These are phyloP conservation scores for Sander vitreus DNA, from an alignment of 2,113 vertebrate species.

Conservation along the genomic window DNA sequence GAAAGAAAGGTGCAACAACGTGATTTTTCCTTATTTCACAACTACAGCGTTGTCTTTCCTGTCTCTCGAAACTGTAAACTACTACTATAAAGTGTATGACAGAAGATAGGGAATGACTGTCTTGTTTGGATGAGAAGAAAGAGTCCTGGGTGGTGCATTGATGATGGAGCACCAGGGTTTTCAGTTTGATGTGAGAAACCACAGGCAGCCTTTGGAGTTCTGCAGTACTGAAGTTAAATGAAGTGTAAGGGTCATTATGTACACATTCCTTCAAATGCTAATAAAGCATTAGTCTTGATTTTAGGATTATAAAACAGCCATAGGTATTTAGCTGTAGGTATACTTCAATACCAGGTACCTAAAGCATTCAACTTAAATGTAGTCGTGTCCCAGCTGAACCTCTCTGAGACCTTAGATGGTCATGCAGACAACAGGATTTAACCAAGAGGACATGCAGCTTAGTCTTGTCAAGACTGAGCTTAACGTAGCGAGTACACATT, in stretches of 20 bases:
- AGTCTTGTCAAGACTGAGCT: slow-evolving; percentile 33
- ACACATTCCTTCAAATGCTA: slow-evolving; percentile 41
- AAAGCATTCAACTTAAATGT: background rate
- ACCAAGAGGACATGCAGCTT: slow-evolving; percentile 51
- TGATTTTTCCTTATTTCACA: background rate
- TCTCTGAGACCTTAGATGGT: slow-evolving; percentile 43
- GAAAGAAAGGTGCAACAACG: background rate
- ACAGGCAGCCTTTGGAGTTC: background rate
- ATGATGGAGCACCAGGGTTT: background rate
- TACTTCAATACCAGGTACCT: slow-evolving; percentile 10
- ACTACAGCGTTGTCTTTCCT: background rate
- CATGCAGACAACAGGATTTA: slow-evolving; percentile 67
- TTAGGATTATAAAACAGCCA: slow-evolving; percentile 66
- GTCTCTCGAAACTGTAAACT: background rate
- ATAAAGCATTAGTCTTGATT: slow-evolving; percentile 72
- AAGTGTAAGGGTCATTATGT: slow-evolving; percentile 26
- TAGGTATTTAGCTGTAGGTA: slow-evolving; percentile 47
- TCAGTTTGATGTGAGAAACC: slow-evolving; percentile 7
- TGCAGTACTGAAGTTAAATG: slow-evolving; percentile 31
- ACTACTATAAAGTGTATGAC: too few relatives aligned
- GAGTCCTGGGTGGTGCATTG: background rate
- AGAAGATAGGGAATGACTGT: background rate
- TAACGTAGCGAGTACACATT: background rate
- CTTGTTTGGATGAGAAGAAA: background rate
- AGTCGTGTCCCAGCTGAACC: slow-evolving; percentile 22